These are phyloP conservation scores for Muricea muricata DNA, from an alignment of 92 coral and sea anemone species.

Conservation along the genomic window DNA sequence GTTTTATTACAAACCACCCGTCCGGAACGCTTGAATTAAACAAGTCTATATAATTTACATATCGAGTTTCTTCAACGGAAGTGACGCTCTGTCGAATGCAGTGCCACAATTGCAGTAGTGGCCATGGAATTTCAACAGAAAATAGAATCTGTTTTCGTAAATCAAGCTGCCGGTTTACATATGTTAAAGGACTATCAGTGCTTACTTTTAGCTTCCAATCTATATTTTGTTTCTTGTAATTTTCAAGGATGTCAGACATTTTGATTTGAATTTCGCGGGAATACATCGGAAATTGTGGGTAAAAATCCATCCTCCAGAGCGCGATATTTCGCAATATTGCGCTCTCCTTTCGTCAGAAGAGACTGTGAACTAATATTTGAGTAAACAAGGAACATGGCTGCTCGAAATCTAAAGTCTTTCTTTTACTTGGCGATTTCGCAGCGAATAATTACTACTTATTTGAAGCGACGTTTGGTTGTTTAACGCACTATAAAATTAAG, in stretches of 20 bases:
- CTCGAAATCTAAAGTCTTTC: too few species aligned
- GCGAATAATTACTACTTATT: too few species aligned
- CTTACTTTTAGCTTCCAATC: constrained; percentile 46
- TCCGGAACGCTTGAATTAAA: constrained; percentile 62
- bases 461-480: too few species aligned
- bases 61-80: background rate
- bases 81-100: constrained; percentile 30
- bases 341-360: background rate
- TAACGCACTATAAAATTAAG: too few species aligned
- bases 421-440: too few species aligned
- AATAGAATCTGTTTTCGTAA: constrained; percentile 55
- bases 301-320: background rate
- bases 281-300: too few species aligned
- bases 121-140: constrained; percentile 70
- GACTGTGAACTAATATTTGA: background rate
- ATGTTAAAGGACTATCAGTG: constrained; percentile 60
- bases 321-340: background rate
- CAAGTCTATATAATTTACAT: constrained; percentile 58
- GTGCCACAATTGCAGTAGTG: constrained; percentile 50
- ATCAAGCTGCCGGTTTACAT: constrained; percentile 57
- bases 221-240: constrained; percentile 36
- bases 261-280: too few species aligned
- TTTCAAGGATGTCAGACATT: constrained; percentile 50
- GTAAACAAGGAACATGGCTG: constrained; percentile 32
- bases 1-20: constrained; percentile 56